Evolutionary conservation across 2,888 invertebrate genomes (phyloP), one percentile per base, ranked within the genome.

Genomic region (Ectropis crepuscularia): DNA sequence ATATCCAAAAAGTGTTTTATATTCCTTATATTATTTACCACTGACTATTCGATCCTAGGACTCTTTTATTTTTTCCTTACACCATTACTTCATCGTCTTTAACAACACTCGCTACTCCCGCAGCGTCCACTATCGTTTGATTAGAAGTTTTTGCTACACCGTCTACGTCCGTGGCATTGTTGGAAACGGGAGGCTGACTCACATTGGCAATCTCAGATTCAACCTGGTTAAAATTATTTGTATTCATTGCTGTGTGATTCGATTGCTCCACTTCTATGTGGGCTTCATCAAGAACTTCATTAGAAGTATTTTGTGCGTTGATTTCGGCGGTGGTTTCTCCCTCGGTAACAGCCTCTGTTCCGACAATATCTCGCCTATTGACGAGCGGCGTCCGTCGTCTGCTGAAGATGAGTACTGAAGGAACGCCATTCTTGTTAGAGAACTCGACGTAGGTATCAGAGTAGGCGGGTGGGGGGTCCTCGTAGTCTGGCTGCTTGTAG

Each of bases 401-500:
- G 68, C 71, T 74, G 63, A 74, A 75, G 62, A 83, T 73, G 12
- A 80, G 77, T 0, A 86, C 83, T 0, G 79, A 70, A 0, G 86
- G 85, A 0, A 72, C 58, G 0, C 78, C 81, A 42, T 80, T 74
- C 60, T 84, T 85, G 53, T 80, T 77, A 8, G 77, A 65, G 72
- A 80, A 82, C 4, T 82, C 66, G 0, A 83, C 82, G 72, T 80
- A 80, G 67, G 86, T 87, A 7, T 83, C 86, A 6, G 88, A 84
- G 75, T 90, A 90, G 0, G 90, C 88, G 0, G 90, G 90, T 0
- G 90, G 90, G 0, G 87, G 84, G 11, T 88, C 87, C 28, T 87
- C 88, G 12, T 53, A 11, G 5, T 9, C 38, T 0, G 8, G 47
- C 2, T 28, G 6, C 41, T 54, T 59, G 45, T 62, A 57, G 28